Base-by-base conservation (phyloP, 1,140 invertebrate species). In the Ceratosolen fusciceps region DNA sequence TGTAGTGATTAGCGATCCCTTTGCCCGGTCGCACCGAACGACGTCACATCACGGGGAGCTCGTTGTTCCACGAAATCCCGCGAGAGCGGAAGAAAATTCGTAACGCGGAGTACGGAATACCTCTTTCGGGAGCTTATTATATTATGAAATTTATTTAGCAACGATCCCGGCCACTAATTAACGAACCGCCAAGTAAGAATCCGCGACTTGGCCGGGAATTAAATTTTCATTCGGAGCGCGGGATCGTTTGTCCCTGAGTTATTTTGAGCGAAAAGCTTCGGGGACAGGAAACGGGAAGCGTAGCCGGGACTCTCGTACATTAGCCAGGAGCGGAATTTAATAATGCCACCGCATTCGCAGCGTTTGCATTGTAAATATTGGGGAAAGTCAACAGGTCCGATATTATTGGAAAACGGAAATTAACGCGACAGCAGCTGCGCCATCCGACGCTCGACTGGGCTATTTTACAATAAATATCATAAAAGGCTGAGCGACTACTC, bases 351-450 rank as follows among this genome's bases (percentile, higher is more conserved):
- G 70, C 77, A 54, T 73, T 73, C 70, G 70, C n/a, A 39, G 43
- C 54, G 72, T 74, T 80, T 70, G 72, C 72, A 75, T 72, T 75
- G 79, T 80, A 75, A 80, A 80, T 75, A 80, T 65, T 37, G 62
- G 74, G 58, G 54, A 62, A 43, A 43, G 79, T 80, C 72, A 80
- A 80, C 73, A 80, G 60, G 73, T 65, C 60, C 60, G 60, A 58
- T 71, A 76, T 76, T 80, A 76, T 80, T 75, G 79, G 73, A 75
- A 80, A 75, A 56, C 43, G 79, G 56, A 34, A 60, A 80, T 74
- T 37, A 68, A 73, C 71, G 26, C 71, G n/a, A n/a, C n/a, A 60
- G 43, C 77, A 54, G 16, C 60, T 65, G 60, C 37, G 24, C 56
- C 29, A 24, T 43, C 24, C 58, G 34, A 73, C 49, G 58, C 43